A percentile compares a stretch with the other conserved stretches of the same genome.
These are phyloP conservation scores for Drosophila melanica DNA, from an alignment of 1,140 invertebrate species.

Conservation along the genomic window DNA sequence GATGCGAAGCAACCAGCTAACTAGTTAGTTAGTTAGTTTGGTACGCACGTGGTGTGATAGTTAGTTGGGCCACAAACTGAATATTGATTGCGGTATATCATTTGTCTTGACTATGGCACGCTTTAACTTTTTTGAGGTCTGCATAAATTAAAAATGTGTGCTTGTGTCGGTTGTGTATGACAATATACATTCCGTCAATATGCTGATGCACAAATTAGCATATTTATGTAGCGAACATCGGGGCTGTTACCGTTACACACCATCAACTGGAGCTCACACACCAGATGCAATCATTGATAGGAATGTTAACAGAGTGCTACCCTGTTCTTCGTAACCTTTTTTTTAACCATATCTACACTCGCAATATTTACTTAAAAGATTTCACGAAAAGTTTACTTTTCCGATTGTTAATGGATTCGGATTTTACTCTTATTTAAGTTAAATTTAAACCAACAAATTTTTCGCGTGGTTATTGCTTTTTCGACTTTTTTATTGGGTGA, in stretches of 20 bases:
- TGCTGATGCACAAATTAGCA: conserved; percentile 68
- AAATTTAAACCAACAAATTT: no score
- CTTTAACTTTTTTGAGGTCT: conserved; percentile 41
- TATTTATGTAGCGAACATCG: conserved; percentile 25
- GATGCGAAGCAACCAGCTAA: conserved; percentile 13
- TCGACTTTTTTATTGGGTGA: no score
- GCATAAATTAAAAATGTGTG: conserved; percentile 60
- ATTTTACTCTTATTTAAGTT: no score
- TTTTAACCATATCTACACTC: no score
- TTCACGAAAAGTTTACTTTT: no score
- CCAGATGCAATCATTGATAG: neutral
- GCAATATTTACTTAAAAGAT: no score
- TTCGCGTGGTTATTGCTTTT: no score
- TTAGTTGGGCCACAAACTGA: neutral
- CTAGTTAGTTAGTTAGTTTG: neutral
- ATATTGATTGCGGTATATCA: conserved; percentile 11
- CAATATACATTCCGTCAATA: conserved; percentile 51
- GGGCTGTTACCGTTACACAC: conserved; percentile 25
- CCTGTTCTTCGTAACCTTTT: no score
- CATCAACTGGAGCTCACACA: conserved; percentile 18
- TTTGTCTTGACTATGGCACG: neutral
- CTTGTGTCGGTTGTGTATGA: neutral
- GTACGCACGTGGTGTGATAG: neutral
- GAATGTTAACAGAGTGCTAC: no score
- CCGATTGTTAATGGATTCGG: no score